Base-by-base conservation (phyloP, 2,888 invertebrate genomes). In the Phasia obesa region DNA sequence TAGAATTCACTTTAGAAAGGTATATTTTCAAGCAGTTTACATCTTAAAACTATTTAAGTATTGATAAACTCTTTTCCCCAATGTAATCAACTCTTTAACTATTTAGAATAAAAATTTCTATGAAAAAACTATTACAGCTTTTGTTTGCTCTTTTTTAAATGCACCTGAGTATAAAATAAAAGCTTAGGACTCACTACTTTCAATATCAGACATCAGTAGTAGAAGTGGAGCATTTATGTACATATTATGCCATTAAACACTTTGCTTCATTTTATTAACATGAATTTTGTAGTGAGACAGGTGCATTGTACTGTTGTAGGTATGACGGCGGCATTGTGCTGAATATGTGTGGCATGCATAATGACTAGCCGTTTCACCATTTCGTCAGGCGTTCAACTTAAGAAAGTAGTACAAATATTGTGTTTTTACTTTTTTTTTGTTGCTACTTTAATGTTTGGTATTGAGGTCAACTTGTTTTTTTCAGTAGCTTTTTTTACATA, bases 401-500 rank as follows among this genome's bases (percentile, higher is more conserved):
- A 65, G 73, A 80, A 80, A 80, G 44, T 80, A 55, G 73, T 27
- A 74, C 67, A 65, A 74, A 51, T 2, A 17, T 76, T 55, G 42
- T 59, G 4, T 15, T 44, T 19, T 65, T 57, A 4, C 1, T 35
- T 59, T 44, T 31, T 27, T 55, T 55, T 49, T 27, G 25, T 62
- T 2, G 44, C 17, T n/a, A 57, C 35, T 74, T 67, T 44, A 49
- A 25, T 67, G 42, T 73, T 69, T 27, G 49, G 42, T 73, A 79
- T 83, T 79, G 79, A 60, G 83, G 83, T 83, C 83, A 83, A 83
- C 83, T 83, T 47, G n/a, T n/a, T n/a, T n/a, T n/a, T n/a, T n/a
- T n/a, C n/a, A n/a, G n/a, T n/a, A n/a, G n/a, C 35, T 11, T 35
- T 35, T 35, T 80, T 74, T 81, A 17, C 53, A n/a, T 70, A 59